Evolutionary conservation across 2,113 vertebrate species (phyloP).

Genomic region (Cnemophilus loriae): DNA sequence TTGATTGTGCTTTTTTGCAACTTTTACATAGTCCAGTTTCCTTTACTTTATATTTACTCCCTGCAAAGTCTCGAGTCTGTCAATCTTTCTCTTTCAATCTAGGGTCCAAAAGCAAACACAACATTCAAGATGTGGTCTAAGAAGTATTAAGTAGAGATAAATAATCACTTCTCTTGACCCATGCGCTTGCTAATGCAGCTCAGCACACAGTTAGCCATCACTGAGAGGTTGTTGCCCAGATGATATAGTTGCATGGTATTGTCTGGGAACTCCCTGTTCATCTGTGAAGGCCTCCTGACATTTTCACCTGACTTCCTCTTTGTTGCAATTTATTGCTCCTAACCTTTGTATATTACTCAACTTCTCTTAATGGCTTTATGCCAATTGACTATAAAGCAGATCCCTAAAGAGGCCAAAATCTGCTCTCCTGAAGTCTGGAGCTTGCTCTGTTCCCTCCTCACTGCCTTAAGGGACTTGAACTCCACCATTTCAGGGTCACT

Average conservation of each 20-base stretch:
- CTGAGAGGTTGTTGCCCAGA: background rate
- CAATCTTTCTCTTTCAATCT: background rate
- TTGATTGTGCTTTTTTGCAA: background rate
- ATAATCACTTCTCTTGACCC: background rate
- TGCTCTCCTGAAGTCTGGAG: background rate
- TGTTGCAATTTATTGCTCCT: background rate
- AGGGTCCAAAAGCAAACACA: background rate
- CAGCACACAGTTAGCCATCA: background rate
- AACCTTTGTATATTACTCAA: background rate
- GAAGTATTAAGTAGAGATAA: background rate
- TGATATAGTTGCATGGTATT: accelerated
- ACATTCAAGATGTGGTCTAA: background rate
- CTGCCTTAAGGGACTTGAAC: background rate
- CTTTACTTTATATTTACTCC: background rate
- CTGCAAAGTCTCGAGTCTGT: background rate
- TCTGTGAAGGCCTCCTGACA: background rate
- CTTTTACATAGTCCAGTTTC: background rate
- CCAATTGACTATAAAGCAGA: background rate
- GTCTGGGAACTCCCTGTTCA: background rate
- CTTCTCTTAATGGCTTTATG: background rate
- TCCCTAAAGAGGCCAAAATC: background rate
- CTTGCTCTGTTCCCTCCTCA: background rate
- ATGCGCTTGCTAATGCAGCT: background rate
- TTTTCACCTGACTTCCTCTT: background rate
- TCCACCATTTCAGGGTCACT: no score